phyloP scores from a whole-genome alignment of 2,113 vertebrate genomes.

The Chinchilla lanigera region DNA sequence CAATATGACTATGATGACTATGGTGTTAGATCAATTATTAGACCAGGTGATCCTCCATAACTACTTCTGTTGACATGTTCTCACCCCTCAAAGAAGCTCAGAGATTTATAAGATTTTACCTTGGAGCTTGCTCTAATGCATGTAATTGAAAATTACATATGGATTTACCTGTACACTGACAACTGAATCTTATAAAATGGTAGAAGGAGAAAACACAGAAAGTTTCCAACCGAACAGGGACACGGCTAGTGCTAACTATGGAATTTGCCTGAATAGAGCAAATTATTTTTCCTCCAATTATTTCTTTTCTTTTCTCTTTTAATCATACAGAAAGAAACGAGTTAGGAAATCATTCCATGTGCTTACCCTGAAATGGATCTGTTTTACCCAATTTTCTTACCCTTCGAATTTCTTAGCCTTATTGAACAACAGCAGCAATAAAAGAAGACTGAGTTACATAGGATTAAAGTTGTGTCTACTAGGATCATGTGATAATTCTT shows the following conservation, averaged over 20 bases:
- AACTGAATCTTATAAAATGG: not conserved
- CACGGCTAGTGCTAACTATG: no score
- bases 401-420: not conserved
- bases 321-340: not conserved
- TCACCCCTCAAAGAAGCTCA: not conserved
- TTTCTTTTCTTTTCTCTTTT: not conserved
- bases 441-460: not conserved
- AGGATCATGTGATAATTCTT: not conserved
- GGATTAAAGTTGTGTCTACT: not conserved
- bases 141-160: not conserved
- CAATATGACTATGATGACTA: not conserved
- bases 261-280: not conserved
- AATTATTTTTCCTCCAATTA: not conserved
- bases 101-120: not conserved
- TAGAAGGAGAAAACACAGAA: not conserved
- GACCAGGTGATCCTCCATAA: not conserved
- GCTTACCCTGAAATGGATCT: not conserved
- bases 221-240: not conserved
- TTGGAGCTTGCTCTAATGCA: not conserved
- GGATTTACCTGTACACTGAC: not conserved
- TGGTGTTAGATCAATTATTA: not conserved
- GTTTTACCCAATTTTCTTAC: not conserved
- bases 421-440: not conserved
- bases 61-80: not conserved
- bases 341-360: not conserved